Percentiles rank a stretch among this genome's conserved stretches.
phyloP scores from a whole-genome alignment of 2,888 invertebrate species.

The Caenorhabditis doughertyi region DNA sequence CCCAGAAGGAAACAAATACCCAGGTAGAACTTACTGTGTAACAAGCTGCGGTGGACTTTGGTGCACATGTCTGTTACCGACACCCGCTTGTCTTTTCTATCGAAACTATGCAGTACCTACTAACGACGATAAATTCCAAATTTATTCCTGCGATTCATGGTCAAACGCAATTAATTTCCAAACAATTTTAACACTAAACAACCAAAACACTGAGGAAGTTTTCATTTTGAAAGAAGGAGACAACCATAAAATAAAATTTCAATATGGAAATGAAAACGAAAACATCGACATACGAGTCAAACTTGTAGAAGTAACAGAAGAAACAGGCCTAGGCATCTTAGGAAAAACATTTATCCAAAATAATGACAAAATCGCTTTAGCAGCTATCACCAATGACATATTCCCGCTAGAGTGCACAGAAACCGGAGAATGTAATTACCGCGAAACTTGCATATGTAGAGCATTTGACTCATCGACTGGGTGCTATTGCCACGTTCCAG shows the following conservation, averaged over 20 bases:
- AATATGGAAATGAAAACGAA: neutral
- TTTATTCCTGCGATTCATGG: neutral
- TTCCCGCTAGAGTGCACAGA: constrained; percentile 10
- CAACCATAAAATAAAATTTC: neutral
- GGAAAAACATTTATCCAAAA: constrained; percentile 8
- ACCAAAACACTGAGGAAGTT: neutral
- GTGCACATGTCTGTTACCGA: neutral
- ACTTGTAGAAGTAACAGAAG: neutral
- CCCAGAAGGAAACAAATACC: no score
- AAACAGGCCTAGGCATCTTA: neutral
- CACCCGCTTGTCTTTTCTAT: neutral
- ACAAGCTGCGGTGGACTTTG: no score
- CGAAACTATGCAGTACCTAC: neutral
- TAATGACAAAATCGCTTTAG: neutral
- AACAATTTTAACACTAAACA: neutral
- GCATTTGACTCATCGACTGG: neutral
- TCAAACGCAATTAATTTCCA: neutral
- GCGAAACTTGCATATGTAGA: neutral
- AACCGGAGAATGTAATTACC: neutral
- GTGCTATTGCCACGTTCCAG: neutral
- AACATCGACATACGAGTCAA: neutral
- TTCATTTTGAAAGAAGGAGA: neutral
- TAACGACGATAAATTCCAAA: neutral
- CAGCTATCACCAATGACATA: neutral
- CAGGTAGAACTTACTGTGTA: no score